phyloP scores from a whole-genome alignment of 2,888 invertebrate species.

The Drosophila percnosoma region DNA sequence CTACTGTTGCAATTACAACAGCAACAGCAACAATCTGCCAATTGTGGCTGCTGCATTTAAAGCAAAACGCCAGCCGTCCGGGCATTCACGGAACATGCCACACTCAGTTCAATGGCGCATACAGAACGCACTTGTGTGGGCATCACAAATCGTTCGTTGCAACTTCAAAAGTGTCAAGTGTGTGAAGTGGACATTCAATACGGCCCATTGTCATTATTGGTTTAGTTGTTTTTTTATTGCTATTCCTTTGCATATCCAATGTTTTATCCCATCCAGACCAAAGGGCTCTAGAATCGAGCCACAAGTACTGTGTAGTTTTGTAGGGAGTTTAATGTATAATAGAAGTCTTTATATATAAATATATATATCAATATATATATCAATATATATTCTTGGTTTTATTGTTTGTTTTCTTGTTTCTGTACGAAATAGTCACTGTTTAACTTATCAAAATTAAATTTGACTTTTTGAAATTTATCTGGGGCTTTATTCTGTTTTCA shows the following conservation, averaged over 20 bases:
- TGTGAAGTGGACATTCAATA: conserved; percentile 33
- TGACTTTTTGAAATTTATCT: background rate
- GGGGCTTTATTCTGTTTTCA: background rate
- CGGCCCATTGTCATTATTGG: conserved; percentile 27
- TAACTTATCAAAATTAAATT: background rate
- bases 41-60: conserved; percentile 1
- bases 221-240: conserved; percentile 10
- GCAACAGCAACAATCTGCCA: conserved; percentile 5
- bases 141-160: conserved; percentile 41
- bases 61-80: background rate
- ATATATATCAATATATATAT: background rate
- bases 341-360: background rate
- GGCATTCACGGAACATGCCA: conserved; percentile 21
- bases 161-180: conserved; percentile 41
- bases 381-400: background rate
- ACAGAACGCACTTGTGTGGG: conserved; percentile 25
- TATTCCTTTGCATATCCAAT: conserved; percentile 3
- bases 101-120: conserved; percentile 39
- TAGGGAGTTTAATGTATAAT: background rate
- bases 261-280: conserved; percentile 6
- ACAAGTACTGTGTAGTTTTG: background rate
- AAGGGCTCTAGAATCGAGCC: conserved; percentile 1
- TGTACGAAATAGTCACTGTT: background rate
- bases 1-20: conserved; percentile 1
- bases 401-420: background rate